Evolutionary conservation across 2,113 vertebrate species (phyloP).

Genomic region (Cromileptes altivelis): DNA sequence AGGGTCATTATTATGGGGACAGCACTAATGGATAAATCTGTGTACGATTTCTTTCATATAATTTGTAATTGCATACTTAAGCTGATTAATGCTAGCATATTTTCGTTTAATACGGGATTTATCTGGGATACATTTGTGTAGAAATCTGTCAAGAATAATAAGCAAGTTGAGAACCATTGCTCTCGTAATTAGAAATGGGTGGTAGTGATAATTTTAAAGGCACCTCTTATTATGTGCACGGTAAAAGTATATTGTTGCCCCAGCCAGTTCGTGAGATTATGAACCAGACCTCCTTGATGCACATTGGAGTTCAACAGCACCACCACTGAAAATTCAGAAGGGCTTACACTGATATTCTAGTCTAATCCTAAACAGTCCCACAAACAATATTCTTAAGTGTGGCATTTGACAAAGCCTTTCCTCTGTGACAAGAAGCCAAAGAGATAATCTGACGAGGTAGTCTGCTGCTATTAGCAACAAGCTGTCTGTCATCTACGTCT

Average conservation of each 20-base stretch:
- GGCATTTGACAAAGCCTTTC: constrained; percentile 15
- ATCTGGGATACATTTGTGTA: not conserved
- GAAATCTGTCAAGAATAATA: not conserved
- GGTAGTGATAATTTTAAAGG: not conserved
- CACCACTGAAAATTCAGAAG: constrained; percentile 25
- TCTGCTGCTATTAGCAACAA: constrained; percentile 23
- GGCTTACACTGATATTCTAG: constrained; percentile 12
- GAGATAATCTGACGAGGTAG: constrained; percentile 38
- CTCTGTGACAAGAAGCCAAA: constrained; percentile 22
- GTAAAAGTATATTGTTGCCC: too few relatives aligned
- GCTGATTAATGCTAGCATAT: constrained; percentile 13
- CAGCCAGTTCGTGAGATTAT: too few relatives aligned
- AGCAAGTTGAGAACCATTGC: not conserved
- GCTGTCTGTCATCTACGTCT: constrained; percentile 30
- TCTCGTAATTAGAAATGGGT: not conserved
- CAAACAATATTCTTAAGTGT: constrained; percentile 50
- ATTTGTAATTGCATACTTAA: constrained; percentile 21
- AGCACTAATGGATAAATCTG: constrained; percentile 33
- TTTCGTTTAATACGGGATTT: not conserved
- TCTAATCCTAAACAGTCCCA: constrained; percentile 49
- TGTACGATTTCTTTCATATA: constrained; percentile 6
- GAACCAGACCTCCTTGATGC: not conserved
- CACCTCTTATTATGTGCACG: not conserved
- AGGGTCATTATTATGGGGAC: constrained; percentile 35
- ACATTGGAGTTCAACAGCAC: not conserved